These are phyloP conservation scores for Calyptomena viridis DNA, from an alignment of 2,113 vertebrate genomes.

Conservation along the genomic window DNA sequence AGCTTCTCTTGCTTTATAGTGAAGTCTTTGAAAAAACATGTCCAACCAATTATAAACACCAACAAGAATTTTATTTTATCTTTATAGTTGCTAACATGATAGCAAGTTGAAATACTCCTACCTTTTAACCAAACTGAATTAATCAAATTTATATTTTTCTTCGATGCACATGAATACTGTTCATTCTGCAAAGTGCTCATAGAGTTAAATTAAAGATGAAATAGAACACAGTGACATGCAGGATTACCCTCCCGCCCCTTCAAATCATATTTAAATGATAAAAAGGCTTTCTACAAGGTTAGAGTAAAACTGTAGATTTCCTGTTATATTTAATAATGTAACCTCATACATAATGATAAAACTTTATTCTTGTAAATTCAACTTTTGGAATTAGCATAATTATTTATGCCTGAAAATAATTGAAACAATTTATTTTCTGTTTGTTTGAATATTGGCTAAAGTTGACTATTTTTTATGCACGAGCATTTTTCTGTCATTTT, in stretches of 20 bases:
- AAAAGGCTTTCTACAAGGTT: constrained; percentile 36
- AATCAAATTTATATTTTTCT: constrained; percentile 17
- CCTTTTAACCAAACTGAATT: constrained; percentile 4
- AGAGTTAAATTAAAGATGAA: constrained; percentile 67
- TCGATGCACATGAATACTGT: not conserved
- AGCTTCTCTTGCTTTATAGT: not conserved
- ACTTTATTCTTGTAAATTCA: constrained; percentile 57
- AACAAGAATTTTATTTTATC: not conserved
- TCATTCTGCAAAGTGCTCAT: constrained; percentile 45
- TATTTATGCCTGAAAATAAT: constrained; percentile 57
- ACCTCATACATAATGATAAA: constrained; percentile 64
- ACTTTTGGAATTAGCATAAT: constrained; percentile 43
- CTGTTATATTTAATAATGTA: constrained; percentile 62
- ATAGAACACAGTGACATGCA: not conserved
- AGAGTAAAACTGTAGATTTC: constrained; percentile 40
- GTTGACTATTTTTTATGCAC: not conserved
- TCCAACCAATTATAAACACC: not conserved
- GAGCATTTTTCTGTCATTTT: not conserved
- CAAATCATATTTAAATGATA: constrained; percentile 56
- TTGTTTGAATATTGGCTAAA: constrained; percentile 36
- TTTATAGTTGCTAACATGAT: not conserved
- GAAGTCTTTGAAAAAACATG: not conserved
- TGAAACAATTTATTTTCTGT: constrained; percentile 48
- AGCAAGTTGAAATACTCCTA: not conserved
- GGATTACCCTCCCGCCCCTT: not conserved